Evolutionary conservation across 2,113 vertebrate species (phyloP).

Genomic region (Budorcas taxicolor): DNA sequence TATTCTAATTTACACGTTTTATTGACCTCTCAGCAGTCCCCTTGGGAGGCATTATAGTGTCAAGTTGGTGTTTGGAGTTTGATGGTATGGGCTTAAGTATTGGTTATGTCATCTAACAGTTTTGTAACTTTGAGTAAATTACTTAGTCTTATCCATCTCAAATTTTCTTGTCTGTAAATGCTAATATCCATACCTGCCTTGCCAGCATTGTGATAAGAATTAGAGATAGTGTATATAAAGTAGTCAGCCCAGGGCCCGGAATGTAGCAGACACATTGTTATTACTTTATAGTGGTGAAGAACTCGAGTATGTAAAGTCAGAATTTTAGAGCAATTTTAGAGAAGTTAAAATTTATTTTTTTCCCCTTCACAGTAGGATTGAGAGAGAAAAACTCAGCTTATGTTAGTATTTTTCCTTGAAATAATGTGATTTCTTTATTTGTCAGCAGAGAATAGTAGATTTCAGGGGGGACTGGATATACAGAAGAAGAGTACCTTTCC

Average conservation of each 20-base stretch:
- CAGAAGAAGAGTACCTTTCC: not conserved
- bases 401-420: not conserved
- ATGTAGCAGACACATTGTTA: not conserved
- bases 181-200: not conserved
- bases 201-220: not conserved
- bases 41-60: not conserved
- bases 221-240: not conserved
- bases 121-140: not conserved
- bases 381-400: not conserved
- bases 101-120: not conserved
- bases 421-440: constrained; percentile 13
- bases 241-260: not conserved
- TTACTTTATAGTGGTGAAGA: not conserved
- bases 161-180: not conserved
- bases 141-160: not conserved
- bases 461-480: not conserved
- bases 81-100: not conserved
- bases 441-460: not conserved
- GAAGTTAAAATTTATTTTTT: constrained; percentile 6
- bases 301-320: not conserved
- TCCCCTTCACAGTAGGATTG: not conserved
- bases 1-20: not conserved
- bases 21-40: not conserved
- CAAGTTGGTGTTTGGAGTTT: not conserved
- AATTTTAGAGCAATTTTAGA: not conserved